Conservation (phyloP, 2,113 vertebrate species). For the Alethe diademata region DNA sequence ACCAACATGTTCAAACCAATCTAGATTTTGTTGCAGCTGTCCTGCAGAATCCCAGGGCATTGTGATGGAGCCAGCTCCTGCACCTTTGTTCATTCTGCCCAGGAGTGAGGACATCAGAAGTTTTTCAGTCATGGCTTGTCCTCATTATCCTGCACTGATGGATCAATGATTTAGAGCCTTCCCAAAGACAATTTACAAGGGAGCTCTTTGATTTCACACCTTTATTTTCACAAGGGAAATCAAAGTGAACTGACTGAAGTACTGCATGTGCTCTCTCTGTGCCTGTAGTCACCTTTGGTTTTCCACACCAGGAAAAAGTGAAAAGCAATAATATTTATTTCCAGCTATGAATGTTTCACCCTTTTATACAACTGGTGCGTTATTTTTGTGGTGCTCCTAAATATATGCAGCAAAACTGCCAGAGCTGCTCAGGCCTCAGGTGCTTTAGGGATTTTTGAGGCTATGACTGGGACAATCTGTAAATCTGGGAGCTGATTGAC, state of each 20-base stretch:
- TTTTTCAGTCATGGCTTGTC: neutral
- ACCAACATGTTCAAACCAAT: neutral
- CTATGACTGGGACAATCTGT: neutral
- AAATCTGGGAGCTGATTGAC: neutral
- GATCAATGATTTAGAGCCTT: neutral
- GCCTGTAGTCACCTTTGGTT: neutral
- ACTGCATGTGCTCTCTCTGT: neutral
- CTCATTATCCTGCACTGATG: neutral
- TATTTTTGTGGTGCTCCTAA: neutral
- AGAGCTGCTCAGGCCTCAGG: neutral
- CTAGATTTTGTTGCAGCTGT: neutral
- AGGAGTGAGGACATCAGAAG: neutral
- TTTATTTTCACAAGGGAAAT: neutral
- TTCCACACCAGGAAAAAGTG: neutral
- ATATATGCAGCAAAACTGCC: neutral
- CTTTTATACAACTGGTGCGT: fast-evolving
- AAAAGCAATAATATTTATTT: neutral
- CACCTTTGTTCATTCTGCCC: neutral
- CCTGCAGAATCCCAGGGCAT: neutral
- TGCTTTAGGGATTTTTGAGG: neutral
- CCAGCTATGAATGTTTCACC: neutral
- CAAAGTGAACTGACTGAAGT: neutral
- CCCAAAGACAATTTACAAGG: neutral
- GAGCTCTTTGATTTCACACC: neutral
- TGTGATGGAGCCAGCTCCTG: neutral